These are phyloP conservation scores for Calliopsis andreniformis DNA, from an alignment of 1,140 invertebrate species.

Conservation along the genomic window DNA sequence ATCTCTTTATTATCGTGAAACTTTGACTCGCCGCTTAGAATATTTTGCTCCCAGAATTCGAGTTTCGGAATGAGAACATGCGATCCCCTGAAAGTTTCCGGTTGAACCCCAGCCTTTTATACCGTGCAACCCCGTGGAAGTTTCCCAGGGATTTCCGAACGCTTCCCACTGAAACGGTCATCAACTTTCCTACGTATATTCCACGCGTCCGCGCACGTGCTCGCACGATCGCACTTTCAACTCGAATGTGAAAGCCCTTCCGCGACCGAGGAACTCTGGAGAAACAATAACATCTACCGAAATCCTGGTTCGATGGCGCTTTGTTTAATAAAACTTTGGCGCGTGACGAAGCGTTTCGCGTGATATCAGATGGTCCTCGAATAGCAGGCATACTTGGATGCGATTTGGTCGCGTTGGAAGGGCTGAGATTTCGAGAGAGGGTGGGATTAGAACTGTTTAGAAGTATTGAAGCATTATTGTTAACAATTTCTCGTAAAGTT, in stretches of 20 bases:
- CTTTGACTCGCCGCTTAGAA: conserved; percentile 46
- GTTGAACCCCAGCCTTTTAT: conserved; percentile 50
- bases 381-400: too few relatives aligned
- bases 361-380: not conserved
- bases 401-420: too few relatives aligned
- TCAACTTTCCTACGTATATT: conserved; percentile 27
- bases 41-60: conserved; percentile 48
- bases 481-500: too few relatives aligned
- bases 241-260: not conserved
- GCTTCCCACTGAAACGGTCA: conserved; percentile 19
- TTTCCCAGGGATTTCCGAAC: conserved; percentile 56
- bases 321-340: conserved; percentile 1
- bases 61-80: conserved; percentile 52
- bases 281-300: conserved; percentile 10
- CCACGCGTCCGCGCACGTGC: not conserved
- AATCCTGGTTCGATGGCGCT: conserved; percentile 3
- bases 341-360: not conserved
- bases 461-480: too few relatives aligned
- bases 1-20: conserved; percentile 52
- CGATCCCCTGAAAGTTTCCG: conserved; percentile 48
- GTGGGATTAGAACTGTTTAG: too few relatives aligned
- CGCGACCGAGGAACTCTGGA: not conserved
- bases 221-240: not conserved
- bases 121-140: conserved; percentile 20
- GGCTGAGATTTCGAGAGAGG: too few relatives aligned